phyloP scores from a whole-genome alignment of 2,888 invertebrate genomes.

The Drosophila incognita region DNA sequence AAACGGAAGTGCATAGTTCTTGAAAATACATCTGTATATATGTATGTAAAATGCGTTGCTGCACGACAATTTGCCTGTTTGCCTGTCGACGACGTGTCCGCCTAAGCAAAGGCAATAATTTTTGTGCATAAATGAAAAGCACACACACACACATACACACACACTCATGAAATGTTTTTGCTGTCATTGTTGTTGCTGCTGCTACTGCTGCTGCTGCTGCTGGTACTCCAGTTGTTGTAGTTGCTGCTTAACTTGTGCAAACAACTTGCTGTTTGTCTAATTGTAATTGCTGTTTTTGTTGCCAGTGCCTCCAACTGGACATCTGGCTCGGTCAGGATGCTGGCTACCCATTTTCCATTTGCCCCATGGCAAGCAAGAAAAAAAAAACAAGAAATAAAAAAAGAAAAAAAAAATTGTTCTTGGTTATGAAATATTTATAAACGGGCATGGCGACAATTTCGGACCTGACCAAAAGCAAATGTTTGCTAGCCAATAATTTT shows the following conservation, averaged over 20 bases:
- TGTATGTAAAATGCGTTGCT: constrained; percentile 38
- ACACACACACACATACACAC: constrained; percentile 45
- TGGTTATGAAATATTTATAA: constrained; percentile 76
- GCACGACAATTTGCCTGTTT: constrained; percentile 73
- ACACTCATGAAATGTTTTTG: constrained; percentile 3
- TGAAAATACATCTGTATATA: constrained; percentile 8
- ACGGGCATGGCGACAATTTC: constrained; percentile 26
- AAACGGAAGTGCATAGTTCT: constrained; percentile 52
- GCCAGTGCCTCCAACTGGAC: constrained; percentile 28
- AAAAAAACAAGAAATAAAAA: constrained; percentile 1
- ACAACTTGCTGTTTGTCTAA: constrained; percentile 82
- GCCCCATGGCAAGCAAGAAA: background rate
- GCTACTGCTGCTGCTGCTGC: constrained; percentile 56
- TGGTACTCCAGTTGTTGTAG: constrained; percentile 48
- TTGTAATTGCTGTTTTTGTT: constrained; percentile 80
- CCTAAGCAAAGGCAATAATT: constrained; percentile 81
- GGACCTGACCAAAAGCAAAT: constrained; percentile 36
- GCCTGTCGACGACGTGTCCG: constrained; percentile 74
- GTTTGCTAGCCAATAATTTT: constrained; percentile 59
- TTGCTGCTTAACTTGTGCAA: constrained; percentile 80
- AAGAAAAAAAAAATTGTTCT: constrained; percentile 25
- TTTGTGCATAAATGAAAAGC: constrained; percentile 81
- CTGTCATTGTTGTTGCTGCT: constrained; percentile 36
- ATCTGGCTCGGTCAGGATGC: constrained; percentile 17
- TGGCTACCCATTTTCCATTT: constrained; percentile 62